A percentile compares a stretch with the other conserved stretches of the same genome.
phyloP scores from a whole-genome alignment of 2,888 invertebrate genomes.

The Syritta pipiens region DNA sequence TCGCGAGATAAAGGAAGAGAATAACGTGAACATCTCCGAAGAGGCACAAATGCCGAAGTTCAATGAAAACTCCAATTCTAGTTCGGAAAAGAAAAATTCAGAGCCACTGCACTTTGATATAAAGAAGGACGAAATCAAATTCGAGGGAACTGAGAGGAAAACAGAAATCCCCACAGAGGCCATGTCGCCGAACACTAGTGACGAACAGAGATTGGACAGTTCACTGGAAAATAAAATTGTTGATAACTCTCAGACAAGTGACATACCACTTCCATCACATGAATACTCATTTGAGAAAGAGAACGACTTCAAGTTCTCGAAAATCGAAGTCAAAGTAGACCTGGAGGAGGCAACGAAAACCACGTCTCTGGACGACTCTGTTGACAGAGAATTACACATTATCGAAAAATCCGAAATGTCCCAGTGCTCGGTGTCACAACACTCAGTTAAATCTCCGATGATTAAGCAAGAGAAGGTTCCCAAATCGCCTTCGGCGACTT shows the following conservation, averaged over 20 bases:
- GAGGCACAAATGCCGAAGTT: conserved; percentile 79
- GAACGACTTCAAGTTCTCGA: conserved; percentile 54
- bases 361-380: conserved; percentile 47
- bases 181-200: conserved; percentile 54
- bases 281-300: conserved; percentile 52
- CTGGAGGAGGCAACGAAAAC: conserved; percentile 48
- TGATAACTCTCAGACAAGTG: conserved; percentile 29
- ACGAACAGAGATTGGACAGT: conserved; percentile 30
- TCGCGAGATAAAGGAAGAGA: conserved; percentile 73
- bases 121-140: conserved; percentile 78
- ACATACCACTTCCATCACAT: conserved; percentile 41
- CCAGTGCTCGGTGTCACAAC: conserved; percentile 54
- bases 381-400: conserved; percentile 48
- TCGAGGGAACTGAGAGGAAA: conserved; percentile 74
- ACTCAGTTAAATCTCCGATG: conserved; percentile 28
- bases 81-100: conserved; percentile 52
- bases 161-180: conserved; percentile 28
- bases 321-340: conserved; percentile 55
- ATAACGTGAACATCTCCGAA: conserved; percentile 78
- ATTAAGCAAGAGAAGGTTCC: conserved; percentile 12
- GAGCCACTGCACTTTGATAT: conserved; percentile 76
- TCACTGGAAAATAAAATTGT: conserved; percentile 33
- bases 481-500: conserved; percentile 48
- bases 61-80: conserved; percentile 74
- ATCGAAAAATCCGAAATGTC: conserved; percentile 62